phyloP scores from a whole-genome alignment of 1,140 invertebrate genomes.

The Battus philenor region DNA sequence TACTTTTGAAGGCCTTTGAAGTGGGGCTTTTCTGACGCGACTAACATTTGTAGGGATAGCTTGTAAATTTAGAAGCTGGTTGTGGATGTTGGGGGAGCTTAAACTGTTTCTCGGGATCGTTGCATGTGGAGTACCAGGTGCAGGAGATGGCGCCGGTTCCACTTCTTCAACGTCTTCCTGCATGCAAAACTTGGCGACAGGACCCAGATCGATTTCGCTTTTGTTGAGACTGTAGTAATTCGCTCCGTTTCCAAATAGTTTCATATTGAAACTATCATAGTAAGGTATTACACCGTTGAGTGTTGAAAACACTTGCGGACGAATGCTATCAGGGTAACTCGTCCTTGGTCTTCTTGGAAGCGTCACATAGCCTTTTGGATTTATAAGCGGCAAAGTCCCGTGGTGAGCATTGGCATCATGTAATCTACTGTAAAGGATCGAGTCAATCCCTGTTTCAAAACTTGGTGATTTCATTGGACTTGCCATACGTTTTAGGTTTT shows the following conservation, averaged over 20 bases:
- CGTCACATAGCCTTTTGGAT: constrained; percentile 86
- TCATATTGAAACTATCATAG: constrained; percentile 88
- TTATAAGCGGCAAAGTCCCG: constrained; percentile 73
- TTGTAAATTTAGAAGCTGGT: constrained; percentile 55
- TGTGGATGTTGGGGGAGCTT: constrained; percentile 67
- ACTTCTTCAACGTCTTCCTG: constrained; percentile 79
- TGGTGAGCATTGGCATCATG: constrained; percentile 79
- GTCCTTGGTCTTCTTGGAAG: constrained; percentile 87
- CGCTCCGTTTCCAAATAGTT: constrained; percentile 87
- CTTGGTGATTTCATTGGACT: constrained; percentile 73
- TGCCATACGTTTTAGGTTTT: constrained; percentile 44
- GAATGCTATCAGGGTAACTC: constrained; percentile 79
- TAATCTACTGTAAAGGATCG: constrained; percentile 80
- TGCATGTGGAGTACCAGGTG: constrained; percentile 64
- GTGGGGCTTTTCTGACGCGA: constrained; percentile 30
- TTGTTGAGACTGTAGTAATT: constrained; percentile 86
- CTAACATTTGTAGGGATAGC: constrained; percentile 40
- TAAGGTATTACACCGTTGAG: constrained; percentile 81
- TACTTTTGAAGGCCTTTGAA: constrained; percentile 49
- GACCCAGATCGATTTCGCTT: constrained; percentile 65
- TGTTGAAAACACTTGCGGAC: constrained; percentile 73
- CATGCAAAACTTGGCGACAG: constrained; percentile 65
- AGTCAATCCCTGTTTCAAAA: constrained; percentile 75
- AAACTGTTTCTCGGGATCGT: constrained; percentile 61
- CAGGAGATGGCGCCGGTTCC: constrained; percentile 71